Evolutionary conservation across 2,113 vertebrate genomes (phyloP).

Genomic region (Isurus oxyrinchus): DNA sequence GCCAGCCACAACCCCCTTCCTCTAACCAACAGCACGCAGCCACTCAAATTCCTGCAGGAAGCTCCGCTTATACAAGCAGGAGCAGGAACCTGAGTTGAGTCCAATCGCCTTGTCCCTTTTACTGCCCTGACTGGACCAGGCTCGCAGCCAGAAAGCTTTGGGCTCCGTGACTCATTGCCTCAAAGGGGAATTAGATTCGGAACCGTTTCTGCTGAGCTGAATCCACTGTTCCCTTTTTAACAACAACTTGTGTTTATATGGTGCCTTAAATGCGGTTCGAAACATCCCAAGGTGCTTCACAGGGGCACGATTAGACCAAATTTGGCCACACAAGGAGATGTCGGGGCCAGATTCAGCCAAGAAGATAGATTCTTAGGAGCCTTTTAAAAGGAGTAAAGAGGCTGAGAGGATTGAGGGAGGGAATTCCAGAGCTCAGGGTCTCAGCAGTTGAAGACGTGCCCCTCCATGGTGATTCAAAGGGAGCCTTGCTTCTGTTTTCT

Average conservation of each 20-base stretch:
- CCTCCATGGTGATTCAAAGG: background rate
- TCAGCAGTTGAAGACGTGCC: background rate
- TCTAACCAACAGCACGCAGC: too few relatives aligned
- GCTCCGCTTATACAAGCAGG: background rate
- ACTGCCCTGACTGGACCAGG: background rate
- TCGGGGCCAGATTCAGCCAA: background rate
- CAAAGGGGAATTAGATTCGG: background rate
- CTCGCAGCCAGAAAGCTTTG: background rate
- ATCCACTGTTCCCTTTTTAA: background rate
- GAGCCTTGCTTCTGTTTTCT: background rate
- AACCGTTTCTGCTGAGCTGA: background rate
- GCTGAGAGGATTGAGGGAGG: background rate
- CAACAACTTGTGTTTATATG: background rate
- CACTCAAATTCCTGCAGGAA: background rate
- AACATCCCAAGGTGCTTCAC: background rate
- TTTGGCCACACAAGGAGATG: background rate
- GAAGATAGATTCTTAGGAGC: background rate
- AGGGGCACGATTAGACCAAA: background rate
- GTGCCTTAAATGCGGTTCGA: background rate
- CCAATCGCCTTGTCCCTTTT: background rate
- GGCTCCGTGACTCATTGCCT: background rate
- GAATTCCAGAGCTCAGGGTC: too few relatives aligned
- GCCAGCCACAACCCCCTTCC: background rate
- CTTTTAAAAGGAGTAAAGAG: too few relatives aligned
- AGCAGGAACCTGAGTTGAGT: background rate